Conservation (phyloP, 2,113 vertebrate genomes). For the Microcebus tavaratra region DNA sequence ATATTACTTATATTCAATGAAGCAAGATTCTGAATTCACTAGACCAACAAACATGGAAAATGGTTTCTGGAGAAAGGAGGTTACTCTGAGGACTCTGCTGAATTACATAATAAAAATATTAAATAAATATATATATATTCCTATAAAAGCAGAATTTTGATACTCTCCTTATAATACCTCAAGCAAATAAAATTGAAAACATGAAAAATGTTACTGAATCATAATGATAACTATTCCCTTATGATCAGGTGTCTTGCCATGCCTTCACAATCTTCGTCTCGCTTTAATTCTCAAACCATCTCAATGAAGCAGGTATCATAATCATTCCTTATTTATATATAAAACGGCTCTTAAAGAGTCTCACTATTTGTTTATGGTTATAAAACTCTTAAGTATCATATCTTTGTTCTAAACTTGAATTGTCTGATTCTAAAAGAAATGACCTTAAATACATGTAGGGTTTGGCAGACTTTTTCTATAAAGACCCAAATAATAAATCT, state of each 20-base stretch:
- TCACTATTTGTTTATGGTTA: background rate
- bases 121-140: background rate
- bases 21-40: background rate
- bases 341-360: background rate
- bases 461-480: background rate
- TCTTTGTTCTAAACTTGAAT: background rate
- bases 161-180: background rate
- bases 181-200: background rate
- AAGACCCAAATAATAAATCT: background rate
- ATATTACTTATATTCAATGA: background rate
- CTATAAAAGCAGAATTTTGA: background rate
- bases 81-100: background rate
- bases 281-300: background rate
- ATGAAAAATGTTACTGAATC: background rate
- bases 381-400: background rate
- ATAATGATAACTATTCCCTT: conserved; percentile 6
- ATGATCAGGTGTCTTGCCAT: background rate
- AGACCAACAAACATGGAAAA: background rate
- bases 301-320: background rate
- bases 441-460: background rate
- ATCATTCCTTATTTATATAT: background rate
- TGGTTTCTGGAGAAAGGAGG: background rate
- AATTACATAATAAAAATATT: background rate
- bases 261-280: background rate
- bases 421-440: background rate